These are phyloP conservation scores for Zygothrica quintamaculata DNA, from an alignment of 2,888 invertebrate species.

Conservation along the genomic window DNA sequence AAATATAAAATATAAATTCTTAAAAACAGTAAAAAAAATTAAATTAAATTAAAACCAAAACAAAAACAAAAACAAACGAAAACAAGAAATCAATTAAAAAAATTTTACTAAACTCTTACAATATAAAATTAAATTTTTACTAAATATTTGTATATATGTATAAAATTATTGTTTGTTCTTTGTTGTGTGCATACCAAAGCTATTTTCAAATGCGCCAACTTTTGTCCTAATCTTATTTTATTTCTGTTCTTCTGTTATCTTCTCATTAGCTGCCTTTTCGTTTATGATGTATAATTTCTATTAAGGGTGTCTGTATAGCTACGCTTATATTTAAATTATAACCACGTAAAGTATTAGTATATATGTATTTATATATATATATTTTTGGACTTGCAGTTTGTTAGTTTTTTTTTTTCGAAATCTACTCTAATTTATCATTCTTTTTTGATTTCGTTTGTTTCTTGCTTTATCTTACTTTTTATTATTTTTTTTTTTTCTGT, in stretches of 20 bases:
- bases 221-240: constrained; percentile 8
- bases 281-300: constrained; percentile 17
- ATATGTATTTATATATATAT: constrained; percentile 39
- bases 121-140: constrained; percentile 23
- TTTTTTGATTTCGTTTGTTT: constrained; percentile 24
- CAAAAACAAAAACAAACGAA: constrained; percentile 60
- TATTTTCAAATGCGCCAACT: not conserved
- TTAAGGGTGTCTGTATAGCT: constrained; percentile 46
- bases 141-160: constrained; percentile 25
- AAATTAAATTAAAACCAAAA: constrained; percentile 16
- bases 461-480: constrained; percentile 41
- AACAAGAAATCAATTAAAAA: constrained; percentile 58
- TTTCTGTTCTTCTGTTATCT: too few relatives aligned
- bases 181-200: not conserved
- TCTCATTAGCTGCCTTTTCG: constrained; percentile 20
- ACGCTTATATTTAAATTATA: constrained; percentile 65
- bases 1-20: too few relatives aligned
- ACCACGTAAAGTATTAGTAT: constrained; percentile 70
- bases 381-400: constrained; percentile 71
- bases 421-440: constrained; percentile 30
- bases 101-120: constrained; percentile 66
- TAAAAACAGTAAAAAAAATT: too few relatives aligned
- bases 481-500: constrained; percentile 43
- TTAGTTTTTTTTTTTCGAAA: constrained; percentile 12
- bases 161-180: constrained; percentile 20